Conservation (phyloP, 2,797 vertebrate genomes). For the Carcharodon carcharias region DNA sequence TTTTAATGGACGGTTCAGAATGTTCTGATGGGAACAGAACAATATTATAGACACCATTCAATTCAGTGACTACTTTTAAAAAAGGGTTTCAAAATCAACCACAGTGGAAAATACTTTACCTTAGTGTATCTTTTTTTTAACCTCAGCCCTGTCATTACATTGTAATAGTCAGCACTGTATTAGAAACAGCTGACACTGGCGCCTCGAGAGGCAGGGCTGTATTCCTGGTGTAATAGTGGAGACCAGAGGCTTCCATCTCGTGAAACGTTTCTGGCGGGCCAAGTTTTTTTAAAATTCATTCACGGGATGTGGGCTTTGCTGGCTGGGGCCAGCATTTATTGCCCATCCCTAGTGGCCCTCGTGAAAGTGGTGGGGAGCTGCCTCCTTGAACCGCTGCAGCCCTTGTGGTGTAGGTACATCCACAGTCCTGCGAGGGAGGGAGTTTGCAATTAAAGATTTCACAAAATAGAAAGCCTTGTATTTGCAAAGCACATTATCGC, state of each 20-base stretch:
- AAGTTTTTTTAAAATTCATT: too few relatives aligned
- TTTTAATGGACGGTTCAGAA: background rate
- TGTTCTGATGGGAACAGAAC: background rate
- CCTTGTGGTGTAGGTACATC: too few relatives aligned
- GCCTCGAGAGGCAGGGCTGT: background rate
- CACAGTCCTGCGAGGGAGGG: too few relatives aligned
- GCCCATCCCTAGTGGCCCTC: too few relatives aligned
- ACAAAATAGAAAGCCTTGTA: too few relatives aligned
- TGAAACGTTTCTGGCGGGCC: background rate
- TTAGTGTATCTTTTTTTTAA: background rate
- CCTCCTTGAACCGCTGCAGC: too few relatives aligned
- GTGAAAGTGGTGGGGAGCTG: too few relatives aligned
- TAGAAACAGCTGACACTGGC: background rate
- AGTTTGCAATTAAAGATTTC: too few relatives aligned
- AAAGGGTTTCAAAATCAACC: background rate
- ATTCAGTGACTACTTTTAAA: background rate
- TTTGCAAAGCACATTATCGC: too few relatives aligned
- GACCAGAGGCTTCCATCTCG: background rate
- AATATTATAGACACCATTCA: background rate
- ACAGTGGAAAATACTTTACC: background rate
- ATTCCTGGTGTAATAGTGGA: background rate
- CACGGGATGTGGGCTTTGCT: too few relatives aligned
- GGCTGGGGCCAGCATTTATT: too few relatives aligned
- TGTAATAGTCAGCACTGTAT: background rate
- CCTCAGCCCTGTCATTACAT: background rate